A percentile compares a stretch with the other conserved stretches of the same genome.
phyloP scores from a whole-genome alignment of 2,797 vertebrate genomes.

The Dermochelys coriacea region DNA sequence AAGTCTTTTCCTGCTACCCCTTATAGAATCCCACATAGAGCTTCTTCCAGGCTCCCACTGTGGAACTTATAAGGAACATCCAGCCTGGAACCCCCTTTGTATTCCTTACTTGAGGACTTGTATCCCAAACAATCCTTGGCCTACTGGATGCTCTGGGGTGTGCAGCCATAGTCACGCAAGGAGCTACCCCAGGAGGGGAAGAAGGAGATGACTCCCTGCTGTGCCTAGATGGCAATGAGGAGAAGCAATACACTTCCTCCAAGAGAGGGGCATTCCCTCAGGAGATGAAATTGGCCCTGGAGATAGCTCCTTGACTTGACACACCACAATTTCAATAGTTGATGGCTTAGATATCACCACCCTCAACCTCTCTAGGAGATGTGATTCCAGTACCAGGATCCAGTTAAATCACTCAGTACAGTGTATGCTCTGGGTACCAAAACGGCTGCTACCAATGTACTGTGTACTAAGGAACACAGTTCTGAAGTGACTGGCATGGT shows the following conservation, averaged over 20 bases:
- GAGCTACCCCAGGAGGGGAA: background rate
- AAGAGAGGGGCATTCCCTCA: background rate
- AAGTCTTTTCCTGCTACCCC: background rate
- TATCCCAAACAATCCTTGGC: background rate
- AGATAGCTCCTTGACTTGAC: background rate
- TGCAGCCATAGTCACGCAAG: background rate
- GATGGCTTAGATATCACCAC: background rate
- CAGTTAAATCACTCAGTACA: too few relatives aligned
- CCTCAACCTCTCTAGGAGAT: background rate
- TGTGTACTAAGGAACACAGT: too few relatives aligned
- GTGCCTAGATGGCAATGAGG: background rate
- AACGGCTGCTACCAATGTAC: too few relatives aligned
- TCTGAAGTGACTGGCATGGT: too few relatives aligned
- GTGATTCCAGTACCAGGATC: too few relatives aligned
- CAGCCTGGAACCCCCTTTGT: background rate
- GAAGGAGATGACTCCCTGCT: background rate
- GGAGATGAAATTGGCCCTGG: background rate
- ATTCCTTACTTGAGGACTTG: background rate
- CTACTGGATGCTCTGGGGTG: background rate
- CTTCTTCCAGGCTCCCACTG: background rate
- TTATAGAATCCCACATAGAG: background rate
- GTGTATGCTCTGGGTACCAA: too few relatives aligned
- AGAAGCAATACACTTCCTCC: background rate
- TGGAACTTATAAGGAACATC: background rate
- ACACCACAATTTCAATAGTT: background rate